Percentiles rank a stretch among this genome's conserved stretches.
phyloP scores from a whole-genome alignment of 2,888 invertebrate genomes.

The Cybosia mesomella region DNA sequence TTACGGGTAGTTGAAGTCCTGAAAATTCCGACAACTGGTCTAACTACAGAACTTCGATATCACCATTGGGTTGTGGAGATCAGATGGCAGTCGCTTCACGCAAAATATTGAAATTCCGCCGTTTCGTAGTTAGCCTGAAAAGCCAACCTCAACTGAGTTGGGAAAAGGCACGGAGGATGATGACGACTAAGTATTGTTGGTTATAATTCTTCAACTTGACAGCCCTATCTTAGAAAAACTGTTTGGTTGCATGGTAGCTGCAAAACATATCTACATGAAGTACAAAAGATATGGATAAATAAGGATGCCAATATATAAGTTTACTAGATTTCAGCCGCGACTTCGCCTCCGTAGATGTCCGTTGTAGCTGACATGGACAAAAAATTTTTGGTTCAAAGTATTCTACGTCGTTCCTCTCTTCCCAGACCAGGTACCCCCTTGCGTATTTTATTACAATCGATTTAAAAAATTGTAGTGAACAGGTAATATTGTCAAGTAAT shows the following conservation, averaged over 20 bases:
- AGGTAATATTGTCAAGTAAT: not conserved
- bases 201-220: not conserved
- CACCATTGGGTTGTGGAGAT: too few relatives aligned
- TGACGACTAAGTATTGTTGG: not conserved
- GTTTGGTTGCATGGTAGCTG: slow-evolving; percentile 6
- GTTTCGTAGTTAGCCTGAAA: too few relatives aligned
- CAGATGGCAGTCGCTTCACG: too few relatives aligned
- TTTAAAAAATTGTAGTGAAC: not conserved
- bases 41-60: too few relatives aligned
- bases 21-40: too few relatives aligned
- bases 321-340: not conserved
- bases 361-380: not conserved
- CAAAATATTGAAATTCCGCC: too few relatives aligned
- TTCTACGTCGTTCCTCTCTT: not conserved
- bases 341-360: not conserved
- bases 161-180: too few relatives aligned
- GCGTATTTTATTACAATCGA: not conserved
- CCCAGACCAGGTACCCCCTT: not conserved
- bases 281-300: not conserved
- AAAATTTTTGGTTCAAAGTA: not conserved
- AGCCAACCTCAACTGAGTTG: too few relatives aligned
- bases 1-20: too few relatives aligned
- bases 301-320: not conserved
- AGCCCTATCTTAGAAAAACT: slow-evolving; percentile 2
- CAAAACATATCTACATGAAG: not conserved